These are phyloP conservation scores for Hemaris fuciformis DNA, from an alignment of 2,888 invertebrate species.

Conservation along the genomic window DNA sequence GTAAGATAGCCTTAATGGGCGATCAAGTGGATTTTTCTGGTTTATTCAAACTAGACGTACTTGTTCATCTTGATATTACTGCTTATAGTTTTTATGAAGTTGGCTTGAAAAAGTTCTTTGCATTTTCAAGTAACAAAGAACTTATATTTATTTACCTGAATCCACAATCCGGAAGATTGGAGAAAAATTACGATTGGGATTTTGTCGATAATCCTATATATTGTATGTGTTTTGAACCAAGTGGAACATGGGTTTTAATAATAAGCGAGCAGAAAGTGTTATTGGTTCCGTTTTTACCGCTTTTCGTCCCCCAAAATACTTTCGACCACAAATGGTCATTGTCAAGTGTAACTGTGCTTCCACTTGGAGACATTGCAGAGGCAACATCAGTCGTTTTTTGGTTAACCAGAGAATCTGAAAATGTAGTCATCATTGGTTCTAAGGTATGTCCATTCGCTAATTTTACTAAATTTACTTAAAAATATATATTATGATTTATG, in stretches of 20 bases:
- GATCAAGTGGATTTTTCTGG: slow-evolving; percentile 72
- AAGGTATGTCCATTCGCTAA: slow-evolving; percentile 62
- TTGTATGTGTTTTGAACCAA: slow-evolving; percentile 91
- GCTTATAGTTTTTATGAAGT: slow-evolving; percentile 74
- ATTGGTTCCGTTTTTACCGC: slow-evolving; percentile 74
- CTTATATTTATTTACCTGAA: slow-evolving; percentile 67
- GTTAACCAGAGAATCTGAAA: slow-evolving; percentile 87
- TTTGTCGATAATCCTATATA: slow-evolving; percentile 79
- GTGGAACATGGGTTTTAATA: slow-evolving; percentile 88
- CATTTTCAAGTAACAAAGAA: slow-evolving; percentile 68
- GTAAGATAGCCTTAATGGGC: slow-evolving; percentile 56
- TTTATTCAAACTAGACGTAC: slow-evolving; percentile 72
- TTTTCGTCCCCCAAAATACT: slow-evolving; percentile 66
- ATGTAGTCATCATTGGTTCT: slow-evolving; percentile 86
- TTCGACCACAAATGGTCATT: slow-evolving; percentile 77
- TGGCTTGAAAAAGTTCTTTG: slow-evolving; percentile 70
- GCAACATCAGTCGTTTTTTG: slow-evolving; percentile 88
- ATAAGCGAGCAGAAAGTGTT: slow-evolving; percentile 78
- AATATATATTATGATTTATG: background rate
- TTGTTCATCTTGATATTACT: slow-evolving; percentile 64
- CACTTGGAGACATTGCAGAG: slow-evolving; percentile 58
- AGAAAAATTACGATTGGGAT: slow-evolving; percentile 73
- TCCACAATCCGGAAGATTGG: slow-evolving; percentile 60
- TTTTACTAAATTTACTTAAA: background rate
- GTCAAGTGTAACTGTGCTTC: slow-evolving; percentile 71